Evolutionary conservation across 2,113 vertebrate genomes (phyloP).

Genomic region (Phylloscopus whistleri): DNA sequence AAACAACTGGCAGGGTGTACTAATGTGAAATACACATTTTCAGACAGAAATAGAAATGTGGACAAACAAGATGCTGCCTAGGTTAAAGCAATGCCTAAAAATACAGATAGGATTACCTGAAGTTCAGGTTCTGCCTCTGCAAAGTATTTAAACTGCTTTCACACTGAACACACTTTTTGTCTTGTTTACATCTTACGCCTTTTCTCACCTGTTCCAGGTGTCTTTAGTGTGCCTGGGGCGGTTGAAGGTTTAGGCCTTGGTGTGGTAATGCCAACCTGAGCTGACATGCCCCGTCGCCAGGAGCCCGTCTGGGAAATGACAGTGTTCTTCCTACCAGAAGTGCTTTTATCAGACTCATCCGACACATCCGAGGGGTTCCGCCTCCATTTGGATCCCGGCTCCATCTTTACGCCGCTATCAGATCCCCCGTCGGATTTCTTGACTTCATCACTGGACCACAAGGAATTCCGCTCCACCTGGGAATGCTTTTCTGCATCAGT

Average conservation of each 20-base stretch:
- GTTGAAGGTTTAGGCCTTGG: slow-evolving; percentile 86
- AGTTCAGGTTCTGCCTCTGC: slow-evolving; percentile 52
- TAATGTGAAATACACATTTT: background rate
- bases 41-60: background rate
- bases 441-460: slow-evolving; percentile 88
- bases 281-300: slow-evolving; percentile 94
- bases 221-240: slow-evolving; percentile 76
- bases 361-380: slow-evolving; percentile 91
- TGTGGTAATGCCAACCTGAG: slow-evolving; percentile 93
- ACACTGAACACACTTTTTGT: background rate
- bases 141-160: background rate
- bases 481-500: slow-evolving; percentile 94
- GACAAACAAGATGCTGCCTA: background rate
- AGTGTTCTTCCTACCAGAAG: slow-evolving; percentile 84
- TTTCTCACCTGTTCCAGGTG: slow-evolving; percentile 85
- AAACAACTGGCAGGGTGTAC: background rate
- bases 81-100: slow-evolving; percentile 21
- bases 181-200: background rate
- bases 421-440: slow-evolving; percentile 88
- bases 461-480: slow-evolving; percentile 77
- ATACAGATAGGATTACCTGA: slow-evolving; percentile 41
- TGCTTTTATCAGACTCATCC: slow-evolving; percentile 92
- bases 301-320: slow-evolving; percentile 91
- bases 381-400: slow-evolving; percentile 85
- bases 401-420: slow-evolving; percentile 86